These are phyloP conservation scores for Drosophila ficusphila DNA, from an alignment of 1,140 invertebrate species.

Conservation along the genomic window DNA sequence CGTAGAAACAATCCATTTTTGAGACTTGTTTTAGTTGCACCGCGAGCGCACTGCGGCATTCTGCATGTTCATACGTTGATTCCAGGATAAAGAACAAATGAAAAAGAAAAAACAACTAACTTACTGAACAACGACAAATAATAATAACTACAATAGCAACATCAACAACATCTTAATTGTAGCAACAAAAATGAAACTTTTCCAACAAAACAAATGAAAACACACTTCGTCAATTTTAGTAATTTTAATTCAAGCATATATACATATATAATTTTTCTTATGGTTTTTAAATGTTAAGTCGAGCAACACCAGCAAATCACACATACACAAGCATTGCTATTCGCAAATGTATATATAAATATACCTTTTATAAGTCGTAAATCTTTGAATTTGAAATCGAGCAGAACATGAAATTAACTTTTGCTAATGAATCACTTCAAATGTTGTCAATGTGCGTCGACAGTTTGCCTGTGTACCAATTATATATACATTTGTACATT, in stretches of 20 bases:
- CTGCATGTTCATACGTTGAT: conserved; percentile 66
- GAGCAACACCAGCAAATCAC: conserved; percentile 45
- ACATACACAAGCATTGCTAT: conserved; percentile 38
- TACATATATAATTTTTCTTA: conserved; percentile 66
- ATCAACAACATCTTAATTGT: conserved; percentile 49
- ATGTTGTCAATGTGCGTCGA: conserved; percentile 30
- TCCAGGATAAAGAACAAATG: conserved; percentile 30
- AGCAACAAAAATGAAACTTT: conserved; percentile 50
- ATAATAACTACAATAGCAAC: conserved; percentile 50
- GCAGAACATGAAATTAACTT: conserved; percentile 11
- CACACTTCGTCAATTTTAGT: conserved; percentile 84
- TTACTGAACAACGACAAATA: conserved; percentile 47
- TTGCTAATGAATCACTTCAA: conserved; percentile 19
- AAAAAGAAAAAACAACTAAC: conserved; percentile 29
- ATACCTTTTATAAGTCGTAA: conserved; percentile 22
- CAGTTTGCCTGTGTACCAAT: conserved; percentile 29
- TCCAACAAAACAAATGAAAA: conserved; percentile 61
- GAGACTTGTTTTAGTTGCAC: conserved; percentile 55
- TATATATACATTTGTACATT: conserved; percentile 49
- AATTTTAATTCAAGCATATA: conserved; percentile 77
- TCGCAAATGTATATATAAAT: conserved; percentile 46
- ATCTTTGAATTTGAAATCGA: conserved; percentile 23
- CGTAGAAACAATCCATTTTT: conserved; percentile 37
- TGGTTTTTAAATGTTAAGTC: conserved; percentile 73
- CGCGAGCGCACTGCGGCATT: conserved; percentile 64